phyloP scores from a whole-genome alignment of 2,888 invertebrate species.

The Hanleya hanleyi region DNA sequence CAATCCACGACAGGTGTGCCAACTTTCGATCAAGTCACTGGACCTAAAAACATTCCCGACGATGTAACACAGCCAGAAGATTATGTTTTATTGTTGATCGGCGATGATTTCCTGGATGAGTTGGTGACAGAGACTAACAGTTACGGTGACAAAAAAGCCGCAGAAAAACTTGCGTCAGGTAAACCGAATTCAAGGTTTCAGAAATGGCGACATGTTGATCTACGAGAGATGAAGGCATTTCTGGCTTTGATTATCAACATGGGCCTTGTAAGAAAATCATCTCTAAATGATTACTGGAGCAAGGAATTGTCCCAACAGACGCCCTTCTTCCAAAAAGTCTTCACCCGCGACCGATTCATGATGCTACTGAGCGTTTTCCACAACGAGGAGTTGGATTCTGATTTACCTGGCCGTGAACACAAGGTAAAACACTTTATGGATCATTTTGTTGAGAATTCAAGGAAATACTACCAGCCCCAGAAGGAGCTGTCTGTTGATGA shows the following conservation, averaged over 20 bases:
- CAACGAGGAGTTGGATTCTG: neutral
- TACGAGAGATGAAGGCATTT: neutral
- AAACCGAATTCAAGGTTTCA: neutral
- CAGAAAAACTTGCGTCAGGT: no score
- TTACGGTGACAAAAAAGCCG: neutral
- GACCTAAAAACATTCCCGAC: neutral
- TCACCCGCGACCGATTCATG: neutral
- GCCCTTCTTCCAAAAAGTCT: neutral
- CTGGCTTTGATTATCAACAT: neutral
- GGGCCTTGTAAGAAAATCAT: neutral
- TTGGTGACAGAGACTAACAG: neutral
- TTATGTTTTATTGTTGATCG: neutral
- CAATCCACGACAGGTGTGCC: no score
- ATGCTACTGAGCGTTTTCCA: neutral
- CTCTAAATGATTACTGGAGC: neutral
- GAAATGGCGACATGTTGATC: neutral
- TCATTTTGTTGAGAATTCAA: neutral
- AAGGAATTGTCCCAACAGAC: neutral
- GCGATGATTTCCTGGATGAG: neutral
- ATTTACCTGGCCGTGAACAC: neutral
- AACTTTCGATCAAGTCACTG: no score
- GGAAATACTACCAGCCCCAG: neutral
- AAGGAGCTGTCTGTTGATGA: neutral
- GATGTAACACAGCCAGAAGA: neutral
- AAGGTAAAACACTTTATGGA: neutral